A percentile compares a stretch with the other conserved stretches of the same genome.
Conservation (phyloP, 2,888 invertebrate species). For the Melanargia galathea region DNA sequence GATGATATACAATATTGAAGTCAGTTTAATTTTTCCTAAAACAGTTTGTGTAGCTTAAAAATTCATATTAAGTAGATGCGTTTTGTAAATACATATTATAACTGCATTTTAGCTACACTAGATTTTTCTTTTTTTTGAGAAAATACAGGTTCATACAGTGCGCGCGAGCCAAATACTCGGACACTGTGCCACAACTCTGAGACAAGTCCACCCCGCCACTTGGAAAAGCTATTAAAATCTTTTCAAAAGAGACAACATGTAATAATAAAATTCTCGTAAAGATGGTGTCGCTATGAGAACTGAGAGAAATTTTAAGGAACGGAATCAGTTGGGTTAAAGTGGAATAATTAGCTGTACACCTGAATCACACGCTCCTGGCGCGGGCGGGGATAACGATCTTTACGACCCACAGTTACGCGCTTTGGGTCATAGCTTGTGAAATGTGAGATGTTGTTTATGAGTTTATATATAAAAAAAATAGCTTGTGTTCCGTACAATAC, state of each 20-base stretch:
- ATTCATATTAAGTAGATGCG: no score
- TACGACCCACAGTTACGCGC: slow-evolving; percentile 32
- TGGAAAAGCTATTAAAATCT: no score
- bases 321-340: slow-evolving; percentile 18
- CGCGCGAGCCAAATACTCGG: no score
- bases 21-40: no score
- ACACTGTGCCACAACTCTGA: no score
- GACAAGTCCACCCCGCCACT: no score
- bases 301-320: not conserved
- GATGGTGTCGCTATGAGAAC: not conserved
- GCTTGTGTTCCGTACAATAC: slow-evolving; percentile 14
- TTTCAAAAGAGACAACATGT: slow-evolving; percentile 6
- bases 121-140: no score
- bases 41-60: no score
- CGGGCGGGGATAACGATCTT: slow-evolving; percentile 38
- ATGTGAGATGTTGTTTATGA: slow-evolving; percentile 16
- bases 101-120: no score
- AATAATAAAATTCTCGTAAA: slow-evolving; percentile 8
- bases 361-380: slow-evolving; percentile 19
- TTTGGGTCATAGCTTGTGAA: slow-evolving; percentile 19
- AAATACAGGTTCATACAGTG: no score
- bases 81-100: no score
- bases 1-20: no score
- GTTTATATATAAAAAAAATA: not conserved
- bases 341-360: slow-evolving; percentile 16